phyloP scores from a whole-genome alignment of 2,888 invertebrate species.

The Tanypteryx hageni region DNA sequence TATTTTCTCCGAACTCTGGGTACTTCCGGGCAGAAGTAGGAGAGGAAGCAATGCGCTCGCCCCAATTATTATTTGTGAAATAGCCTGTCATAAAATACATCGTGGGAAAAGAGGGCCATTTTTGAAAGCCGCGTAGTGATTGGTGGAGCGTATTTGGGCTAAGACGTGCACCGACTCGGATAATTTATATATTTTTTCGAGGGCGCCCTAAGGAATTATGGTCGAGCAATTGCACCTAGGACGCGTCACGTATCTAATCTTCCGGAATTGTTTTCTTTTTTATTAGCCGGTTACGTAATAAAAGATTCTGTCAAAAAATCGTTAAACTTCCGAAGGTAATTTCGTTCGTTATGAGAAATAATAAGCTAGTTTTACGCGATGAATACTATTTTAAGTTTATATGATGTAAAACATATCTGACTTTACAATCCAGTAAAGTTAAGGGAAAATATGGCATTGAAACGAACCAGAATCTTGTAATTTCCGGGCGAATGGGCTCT shows the following conservation, averaged over 20 bases:
- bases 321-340: too few relatives aligned
- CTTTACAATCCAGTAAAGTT: too few relatives aligned
- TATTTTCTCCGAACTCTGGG: not conserved
- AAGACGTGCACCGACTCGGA: slow-evolving; percentile 22
- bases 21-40: not conserved
- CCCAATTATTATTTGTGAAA: slow-evolving; percentile 41
- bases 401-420: too few relatives aligned
- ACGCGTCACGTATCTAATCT: not conserved
- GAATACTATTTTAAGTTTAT: too few relatives aligned
- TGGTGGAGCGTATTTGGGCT: slow-evolving; percentile 24
- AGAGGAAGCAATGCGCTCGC: slow-evolving; percentile 8
- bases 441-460: too few relatives aligned
- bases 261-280: too few relatives aligned
- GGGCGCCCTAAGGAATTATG: not conserved
- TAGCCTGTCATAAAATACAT: slow-evolving; percentile 28
- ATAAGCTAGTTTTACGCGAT: too few relatives aligned
- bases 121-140: slow-evolving; percentile 34
- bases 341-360: too few relatives aligned
- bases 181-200: not conserved
- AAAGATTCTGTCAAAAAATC: too few relatives aligned
- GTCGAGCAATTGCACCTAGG: not conserved
- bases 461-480: too few relatives aligned
- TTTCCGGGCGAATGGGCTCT: too few relatives aligned
- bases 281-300: too few relatives aligned
- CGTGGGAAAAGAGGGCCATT: slow-evolving; percentile 11